Conservation (phyloP, 1,140 invertebrate species). For the Agraylea sexmaculata region DNA sequence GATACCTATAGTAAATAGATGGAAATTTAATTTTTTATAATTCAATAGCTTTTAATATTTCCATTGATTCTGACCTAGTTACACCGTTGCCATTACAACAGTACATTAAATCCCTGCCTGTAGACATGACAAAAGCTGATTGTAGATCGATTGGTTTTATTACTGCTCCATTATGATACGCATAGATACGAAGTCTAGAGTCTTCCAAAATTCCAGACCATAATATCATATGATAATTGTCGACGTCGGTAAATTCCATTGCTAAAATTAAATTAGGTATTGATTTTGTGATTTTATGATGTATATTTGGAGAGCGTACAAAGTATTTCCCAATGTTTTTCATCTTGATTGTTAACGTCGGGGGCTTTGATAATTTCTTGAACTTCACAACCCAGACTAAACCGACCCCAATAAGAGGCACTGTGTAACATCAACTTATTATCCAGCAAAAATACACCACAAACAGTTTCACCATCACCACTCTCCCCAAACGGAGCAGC, state of each 20-base stretch:
- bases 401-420: constrained; percentile 53
- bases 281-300: too few species aligned
- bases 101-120: constrained; percentile 30
- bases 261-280: constrained; percentile 38
- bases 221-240: constrained; percentile 60
- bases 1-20: constrained; percentile 27
- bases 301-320: too few species aligned
- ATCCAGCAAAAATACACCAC: constrained; percentile 64
- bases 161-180: constrained; percentile 40
- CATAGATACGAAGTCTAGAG: constrained; percentile 52
- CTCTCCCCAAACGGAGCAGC: constrained; percentile 68
- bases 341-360: constrained; percentile 39
- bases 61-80: too few species aligned
- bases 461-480: constrained; percentile 44
- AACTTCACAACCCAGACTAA: constrained; percentile 63
- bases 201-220: constrained; percentile 74
- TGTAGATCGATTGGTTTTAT: constrained; percentile 61
- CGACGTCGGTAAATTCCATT: constrained; percentile 60
- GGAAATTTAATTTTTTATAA: constrained; percentile 34
- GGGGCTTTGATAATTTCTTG: constrained; percentile 46
- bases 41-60: constrained; percentile 42
- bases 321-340: constrained; percentile 53
- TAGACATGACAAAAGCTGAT: constrained; percentile 42
- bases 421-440: constrained; percentile 60
- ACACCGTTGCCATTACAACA: constrained; percentile 42